Base-by-base conservation (phyloP, 1,140 invertebrate species). In the Microplitis demolitor region DNA sequence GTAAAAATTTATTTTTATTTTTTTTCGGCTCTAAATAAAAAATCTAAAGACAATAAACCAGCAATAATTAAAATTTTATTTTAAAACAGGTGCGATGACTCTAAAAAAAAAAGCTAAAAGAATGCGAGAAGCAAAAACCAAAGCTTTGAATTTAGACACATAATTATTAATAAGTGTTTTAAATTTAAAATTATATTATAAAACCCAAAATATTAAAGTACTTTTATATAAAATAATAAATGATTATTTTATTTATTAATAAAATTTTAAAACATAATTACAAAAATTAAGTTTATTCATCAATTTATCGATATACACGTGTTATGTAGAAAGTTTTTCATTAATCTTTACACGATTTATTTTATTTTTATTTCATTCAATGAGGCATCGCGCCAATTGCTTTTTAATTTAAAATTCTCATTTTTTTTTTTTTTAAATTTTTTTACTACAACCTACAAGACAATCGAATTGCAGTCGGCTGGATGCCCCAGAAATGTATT, bases 231-330 rank as follows among this genome's bases (percentile, higher is more conserved):
- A 45, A 45, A 45, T 9, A 45, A 45, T 9, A 45, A 45, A 45
- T 45, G 39, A 45, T 31, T 50, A 53, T 54, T 74, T 67, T 45
- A 75, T 75, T 73, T 51, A 66, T 62, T 72, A 70, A 45, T 45
- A 45, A 45, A 45, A 45, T 45, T 9, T 6, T 9, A 45, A 45
- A 73, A n/a, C 74, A 58, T 54, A 69, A 73, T 78, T 85, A 86
- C 75, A 86, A 85, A 85, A 87, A 85, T 84, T 76, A 83, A 86
- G 80, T 85, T 86, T 87, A 86, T 84, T 85, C 76, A 73, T 85
- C 77, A 84, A 81, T 84, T 82, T 82, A 82, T 84, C 83, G 80
- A 84, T 79, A 80, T 84, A 85, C 78, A 85, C 77, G 69, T 82
- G 77, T 84, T 84, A 86, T 77, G 80, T 86, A 86, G 79, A 85